Conservation (phyloP, 2,888 invertebrate species). For the Corbicula japonica region DNA sequence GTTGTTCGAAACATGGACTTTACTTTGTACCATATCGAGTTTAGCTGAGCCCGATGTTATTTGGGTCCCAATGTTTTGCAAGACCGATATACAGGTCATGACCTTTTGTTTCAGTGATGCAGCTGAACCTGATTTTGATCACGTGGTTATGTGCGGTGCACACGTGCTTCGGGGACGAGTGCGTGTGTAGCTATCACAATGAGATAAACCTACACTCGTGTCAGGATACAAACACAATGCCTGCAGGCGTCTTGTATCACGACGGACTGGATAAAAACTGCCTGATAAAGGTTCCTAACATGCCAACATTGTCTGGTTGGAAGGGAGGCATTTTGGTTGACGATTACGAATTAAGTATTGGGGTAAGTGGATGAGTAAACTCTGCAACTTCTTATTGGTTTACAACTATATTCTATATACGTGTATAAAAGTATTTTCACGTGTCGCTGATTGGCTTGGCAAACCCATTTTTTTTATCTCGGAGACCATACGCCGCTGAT, state of each 20-base stretch:
- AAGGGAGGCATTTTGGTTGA: too few species aligned
- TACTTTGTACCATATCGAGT: background rate
- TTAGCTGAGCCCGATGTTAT: background rate
- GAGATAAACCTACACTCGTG: background rate
- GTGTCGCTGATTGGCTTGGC: too few species aligned
- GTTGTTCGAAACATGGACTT: background rate
- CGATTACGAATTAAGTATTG: too few species aligned
- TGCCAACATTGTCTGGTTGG: too few species aligned
- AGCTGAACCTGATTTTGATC: background rate
- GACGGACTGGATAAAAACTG: conserved; percentile 1
- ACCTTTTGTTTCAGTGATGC: background rate
- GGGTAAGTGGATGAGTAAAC: too few species aligned
- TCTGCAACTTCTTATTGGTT: too few species aligned
- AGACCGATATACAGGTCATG: background rate
- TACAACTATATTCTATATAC: too few species aligned
- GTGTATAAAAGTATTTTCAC: too few species aligned
- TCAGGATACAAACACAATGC: background rate
- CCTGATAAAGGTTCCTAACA: conserved; percentile 7
- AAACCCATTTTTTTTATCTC: too few species aligned
- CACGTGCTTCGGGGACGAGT: background rate
- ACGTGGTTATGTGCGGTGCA: background rate
- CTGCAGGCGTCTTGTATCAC: background rate
- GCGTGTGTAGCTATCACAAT: conserved; percentile 8
- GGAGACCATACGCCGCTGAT: too few species aligned
- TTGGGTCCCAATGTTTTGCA: background rate